Conservation (phyloP, 2,888 invertebrate species). For the Proisotoma minuta region DNA sequence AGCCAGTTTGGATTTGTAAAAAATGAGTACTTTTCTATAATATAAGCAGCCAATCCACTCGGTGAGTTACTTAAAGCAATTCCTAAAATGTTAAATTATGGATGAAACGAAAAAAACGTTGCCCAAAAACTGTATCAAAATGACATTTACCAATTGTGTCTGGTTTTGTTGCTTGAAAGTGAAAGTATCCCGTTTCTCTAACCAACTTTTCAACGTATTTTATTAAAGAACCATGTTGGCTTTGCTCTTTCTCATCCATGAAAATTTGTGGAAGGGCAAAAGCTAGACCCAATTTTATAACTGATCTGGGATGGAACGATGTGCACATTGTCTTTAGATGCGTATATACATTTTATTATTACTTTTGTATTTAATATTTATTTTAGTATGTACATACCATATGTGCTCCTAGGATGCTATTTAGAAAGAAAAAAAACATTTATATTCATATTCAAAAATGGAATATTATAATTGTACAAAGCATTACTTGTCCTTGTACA, state of each 20-base stretch:
- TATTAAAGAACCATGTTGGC: slow-evolving; percentile 45
- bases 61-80: slow-evolving; percentile 55
- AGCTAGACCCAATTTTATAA: slow-evolving; percentile 47
- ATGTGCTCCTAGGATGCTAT: too few species aligned
- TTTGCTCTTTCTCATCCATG: slow-evolving; percentile 46
- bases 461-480: neutral
- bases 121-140: too few species aligned
- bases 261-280: slow-evolving; percentile 47
- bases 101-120: slow-evolving; percentile 43
- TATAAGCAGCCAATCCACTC: slow-evolving; percentile 56
- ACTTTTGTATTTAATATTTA: too few species aligned
- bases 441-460: neutral
- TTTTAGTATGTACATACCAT: too few species aligned
- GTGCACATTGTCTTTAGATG: slow-evolving; percentile 64
- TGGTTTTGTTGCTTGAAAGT: slow-evolving; percentile 81
- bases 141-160: slow-evolving; percentile 72
- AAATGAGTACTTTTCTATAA: slow-evolving; percentile 57
- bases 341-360: too few species aligned
- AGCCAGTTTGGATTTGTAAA: slow-evolving; percentile 58
- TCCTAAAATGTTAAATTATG: slow-evolving; percentile 48
- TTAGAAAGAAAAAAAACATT: neutral
- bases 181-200: slow-evolving; percentile 57
- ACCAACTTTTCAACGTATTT: slow-evolving; percentile 47
- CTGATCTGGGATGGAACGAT: slow-evolving; percentile 48
- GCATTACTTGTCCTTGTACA: slow-evolving; percentile 48